Base-by-base conservation (phyloP, 2,888 invertebrate species). In the Rhagonycha lutea region DNA sequence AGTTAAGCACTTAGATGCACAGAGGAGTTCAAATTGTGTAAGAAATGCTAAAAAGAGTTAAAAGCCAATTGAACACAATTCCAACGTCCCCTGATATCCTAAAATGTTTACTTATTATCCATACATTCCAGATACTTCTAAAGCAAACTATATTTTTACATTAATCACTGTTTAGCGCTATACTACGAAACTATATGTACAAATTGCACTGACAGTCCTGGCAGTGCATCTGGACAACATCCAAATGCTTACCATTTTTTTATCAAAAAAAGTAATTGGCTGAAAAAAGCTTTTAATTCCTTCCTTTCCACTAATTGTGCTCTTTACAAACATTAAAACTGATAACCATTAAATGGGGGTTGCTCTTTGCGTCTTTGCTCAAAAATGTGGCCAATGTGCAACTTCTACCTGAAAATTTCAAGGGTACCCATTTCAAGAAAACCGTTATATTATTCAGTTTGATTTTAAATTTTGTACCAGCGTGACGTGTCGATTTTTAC, bases 121-220 rank as follows among this genome's bases (percentile, higher is more conserved):
- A 24, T 24, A 18, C 23, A 18, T 24, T 65, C 26, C 26, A 24
- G n/a, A 65, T 65, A 24, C 23, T 24, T 26, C 63, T 24, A 24
- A 24, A n/a, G 63, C 63, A 65, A 65, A 65, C 63, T 65, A 23
- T 8, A 26, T 65, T 65, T 63, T 65, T 65, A 65, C 26, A 65
- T 26, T 24, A 65, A 65, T 65, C 23, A 24, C 63, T 24, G 23
- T 65, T 65, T 12, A 65, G 63, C 63, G 63, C 63, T 14, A 23
- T 65, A 70, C 61, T 76, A 70, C 61, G 63, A 70, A 69, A 61
- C 68, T 60, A 75, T 85, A 85, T 84, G 71, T 84, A 85, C 85
- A 85, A 81, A 86, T 86, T 86, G 86, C 86, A 86, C 86, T 83
- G 83, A 83, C 80, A 80, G 84, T 86, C 86, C 86, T 85, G 85